Base-by-base conservation (phyloP, 2,797 vertebrate species). In the Eurystomus glaucurus region DNA sequence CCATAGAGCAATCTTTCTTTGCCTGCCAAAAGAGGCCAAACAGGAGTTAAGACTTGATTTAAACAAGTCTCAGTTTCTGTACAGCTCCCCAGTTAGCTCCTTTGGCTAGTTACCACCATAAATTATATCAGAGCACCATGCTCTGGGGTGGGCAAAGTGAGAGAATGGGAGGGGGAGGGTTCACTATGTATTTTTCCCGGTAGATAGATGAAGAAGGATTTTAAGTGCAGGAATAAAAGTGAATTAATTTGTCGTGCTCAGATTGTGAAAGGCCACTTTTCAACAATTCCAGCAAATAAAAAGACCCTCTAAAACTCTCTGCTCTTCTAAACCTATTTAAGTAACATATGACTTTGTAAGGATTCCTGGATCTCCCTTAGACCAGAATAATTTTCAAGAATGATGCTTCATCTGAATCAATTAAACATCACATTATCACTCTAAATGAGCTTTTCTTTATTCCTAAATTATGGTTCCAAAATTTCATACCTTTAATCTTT, bases 1-100 rank as follows among this genome's bases (percentile, higher is more conserved):
- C 66, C 74, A 46, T 2, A 29, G 62, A 95, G 79, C 39, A 57
- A 81, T 79, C n/a, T 39, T 62, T 33, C 82, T 41, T 51, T 93
- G 87, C 18, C 77, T 71, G 85, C 85, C 93, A 92, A 88, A 92
- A 86, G 48, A 85, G 62, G 70, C 80, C 77, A 93, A 96, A 92
- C 45, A 72, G 74, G 87, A 95, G 87, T 88, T 87, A 90, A 92
- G 80, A 76, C 39, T 85, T 66, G 51, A 88, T 87, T 95, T 90
- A 82, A 93, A 65, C 69, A 86, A 87, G 55, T 65, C 72, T 77
- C 54, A 33, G 39, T 76, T 84, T 96, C 95, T 0, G 0, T 58
- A 57, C 35, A 69, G 80, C 88, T 91, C 39, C 72, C 72, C 25
- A 37, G 60, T 69, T 64, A 85, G 41, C 41, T 88, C 35, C 45